Evolutionary conservation across 1,140 invertebrate species (phyloP).

Genomic region (Panagrolaimus sp.): DNA sequence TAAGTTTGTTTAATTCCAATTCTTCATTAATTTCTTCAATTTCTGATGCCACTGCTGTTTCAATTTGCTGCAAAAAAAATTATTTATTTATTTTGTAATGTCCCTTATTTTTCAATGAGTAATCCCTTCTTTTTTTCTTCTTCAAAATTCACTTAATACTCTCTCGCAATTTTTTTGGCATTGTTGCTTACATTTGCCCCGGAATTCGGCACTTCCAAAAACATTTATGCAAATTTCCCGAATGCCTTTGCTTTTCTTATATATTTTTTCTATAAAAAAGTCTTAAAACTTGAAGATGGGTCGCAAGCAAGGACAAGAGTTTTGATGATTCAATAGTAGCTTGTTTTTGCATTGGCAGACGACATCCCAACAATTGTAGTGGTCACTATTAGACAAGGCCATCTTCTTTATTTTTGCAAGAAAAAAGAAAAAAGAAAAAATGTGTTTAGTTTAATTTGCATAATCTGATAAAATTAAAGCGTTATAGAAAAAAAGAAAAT

Average conservation of each 20-base stretch:
- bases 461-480: constrained; percentile 28
- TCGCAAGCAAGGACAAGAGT: background rate
- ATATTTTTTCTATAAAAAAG: too few species aligned
- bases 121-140: background rate
- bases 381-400: too few species aligned
- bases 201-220: constrained; percentile 10
- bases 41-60: constrained; percentile 12
- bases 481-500: background rate
- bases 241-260: constrained; percentile 8
- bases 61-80: constrained; percentile 32
- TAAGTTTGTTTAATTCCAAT: constrained; percentile 29
- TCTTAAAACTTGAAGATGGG: background rate
- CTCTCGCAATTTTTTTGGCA: too few species aligned
- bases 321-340: constrained; percentile 16
- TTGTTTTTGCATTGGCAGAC: too few species aligned
- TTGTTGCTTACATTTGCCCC: constrained; percentile 4
- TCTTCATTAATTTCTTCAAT: constrained; percentile 24
- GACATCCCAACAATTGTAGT: too few species aligned
- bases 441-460: constrained; percentile 24
- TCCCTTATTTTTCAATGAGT: too few species aligned
- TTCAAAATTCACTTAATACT: constrained; percentile 8
- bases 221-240: constrained; percentile 17
- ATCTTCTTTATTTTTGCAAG: too few species aligned
- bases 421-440: background rate
- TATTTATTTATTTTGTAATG: constrained; percentile 9